Base-by-base conservation (phyloP, 2,888 invertebrate genomes). In the Meteorus cinctellus region DNA sequence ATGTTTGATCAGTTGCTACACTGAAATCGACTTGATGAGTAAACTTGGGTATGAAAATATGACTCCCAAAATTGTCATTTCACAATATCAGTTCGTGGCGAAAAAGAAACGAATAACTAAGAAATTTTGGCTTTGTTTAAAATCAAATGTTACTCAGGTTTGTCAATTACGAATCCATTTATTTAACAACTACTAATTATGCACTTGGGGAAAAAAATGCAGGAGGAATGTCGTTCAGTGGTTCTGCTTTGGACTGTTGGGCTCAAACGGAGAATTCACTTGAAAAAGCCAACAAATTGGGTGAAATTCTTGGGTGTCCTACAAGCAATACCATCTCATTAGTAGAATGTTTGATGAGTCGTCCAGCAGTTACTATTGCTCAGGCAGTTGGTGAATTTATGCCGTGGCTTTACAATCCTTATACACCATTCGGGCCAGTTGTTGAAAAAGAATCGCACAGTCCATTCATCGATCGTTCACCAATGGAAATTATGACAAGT, bases 391-490 rank as follows among this genome's bases (percentile, higher is more conserved):
- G 84, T 90, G 90, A 92, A 85, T 93, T 92, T 89, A 92, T 90
- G 91, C 90, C 91, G 31, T 92, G 91, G 90, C 86, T 93, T 29
- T 93, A 94, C 83, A 92, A 92, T 85, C 92, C 95, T 75, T 94
- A 93, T 84, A 91, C 93, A 0, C 93, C 94, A 0, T 95, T 95
- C 86, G 94, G 93, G 0, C 94, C 95, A 0, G 94, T 94, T 0
- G 90, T 93, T 0, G 96, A 96, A 82, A 86, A 85, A 45, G 87
- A 90, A 0, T 87, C 91, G 0, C 89, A 92, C 24, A 90, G 92
- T 29, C 92, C 94, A 0, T 94, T 95, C 87, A 88, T 96, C 12
- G 90, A 91, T 0, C 91, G 93, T 74, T 91, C 93, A 76, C 96
- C 96, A 0, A 91, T 91, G 82, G 90, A 91, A 12, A 90, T 94